These are phyloP conservation scores for Siniperca knerii DNA, from an alignment of 2,113 vertebrate species.

Conservation along the genomic window DNA sequence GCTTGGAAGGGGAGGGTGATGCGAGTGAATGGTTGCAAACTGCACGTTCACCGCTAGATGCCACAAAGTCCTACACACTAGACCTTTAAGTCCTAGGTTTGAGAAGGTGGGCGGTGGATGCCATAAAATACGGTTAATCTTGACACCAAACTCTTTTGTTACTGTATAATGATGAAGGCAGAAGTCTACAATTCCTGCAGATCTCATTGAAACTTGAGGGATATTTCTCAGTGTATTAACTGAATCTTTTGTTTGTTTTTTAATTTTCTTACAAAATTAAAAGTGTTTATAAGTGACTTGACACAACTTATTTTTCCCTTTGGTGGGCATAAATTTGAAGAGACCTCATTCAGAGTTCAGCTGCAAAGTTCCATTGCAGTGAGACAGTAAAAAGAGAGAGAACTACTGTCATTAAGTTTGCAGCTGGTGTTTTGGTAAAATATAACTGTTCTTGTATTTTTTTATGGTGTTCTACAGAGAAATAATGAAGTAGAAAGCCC, in stretches of 20 bases:
- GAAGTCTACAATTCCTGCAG: neutral
- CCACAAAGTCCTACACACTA: no score
- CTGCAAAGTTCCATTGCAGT: constrained; percentile 28
- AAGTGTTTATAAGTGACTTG: neutral
- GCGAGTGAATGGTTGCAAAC: no score
- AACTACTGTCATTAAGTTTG: constrained; percentile 43
- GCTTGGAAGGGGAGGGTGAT: no score
- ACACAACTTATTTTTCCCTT: neutral
- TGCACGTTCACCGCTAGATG: no score
- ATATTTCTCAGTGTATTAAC: no score
- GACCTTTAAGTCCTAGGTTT: neutral
- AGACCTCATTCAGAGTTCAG: constrained; percentile 8
- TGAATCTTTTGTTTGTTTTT: no score
- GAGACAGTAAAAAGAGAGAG: constrained; percentile 12
- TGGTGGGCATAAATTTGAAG: neutral
- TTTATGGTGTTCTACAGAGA: constrained; percentile 58
- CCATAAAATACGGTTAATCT: neutral
- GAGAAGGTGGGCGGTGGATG: neutral
- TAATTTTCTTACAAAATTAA: neutral
- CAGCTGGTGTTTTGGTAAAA: constrained; percentile 59
- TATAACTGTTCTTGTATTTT: constrained; percentile 50
- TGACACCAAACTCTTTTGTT: neutral
- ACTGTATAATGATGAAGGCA: neutral
- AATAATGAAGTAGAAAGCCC: constrained; percentile 64
- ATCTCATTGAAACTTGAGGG: neutral